Base-by-base conservation (phyloP, 2,797 vertebrate species). In the Cebuella pygmaea region DNA sequence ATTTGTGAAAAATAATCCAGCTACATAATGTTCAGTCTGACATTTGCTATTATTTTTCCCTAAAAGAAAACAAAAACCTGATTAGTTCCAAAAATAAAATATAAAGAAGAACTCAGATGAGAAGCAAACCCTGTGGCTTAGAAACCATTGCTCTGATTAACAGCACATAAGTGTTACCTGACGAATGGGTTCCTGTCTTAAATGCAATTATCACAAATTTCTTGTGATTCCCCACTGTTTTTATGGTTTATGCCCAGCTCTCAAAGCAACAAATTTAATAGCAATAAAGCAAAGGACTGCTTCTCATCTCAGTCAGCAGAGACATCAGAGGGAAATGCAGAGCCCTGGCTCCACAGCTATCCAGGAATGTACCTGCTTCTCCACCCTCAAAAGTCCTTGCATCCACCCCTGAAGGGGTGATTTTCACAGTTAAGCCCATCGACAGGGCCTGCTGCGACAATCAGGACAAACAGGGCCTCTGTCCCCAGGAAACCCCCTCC, bases 81-180 rank as follows among this genome's bases (percentile, higher is more conserved):
- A 96, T 95, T 97, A 90, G 70, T 90, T 97, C 94, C 82, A 96
- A 97, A 97, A 96, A 97, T 97, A 97, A 97, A 92, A 75, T 64
- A 93, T 19, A 41, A 72, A 59, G 67, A 74, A 93, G 96, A 85
- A 19, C 86, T 92, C 97, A 87, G 72, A 88, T 64, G 78, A 97
- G 88, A 95, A 95, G 94, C 67, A 93, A 95, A 74, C 57, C 81
- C 76, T 1, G 41, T 41, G 86, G 95, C 72, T 97, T 67, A 85
- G 76, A 94, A 96, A 82, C 91, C 93, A 94, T 96, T 74, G n/a
- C 87, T 80, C 94, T 97, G 88, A 96, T 96, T 93, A 97, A 89
- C 41, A 92, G 90, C 93, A 88, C 72, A 0, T 48, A 88, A 96
- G 96, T 93, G 83, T 96, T 95, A 94, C 92, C 95, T 97, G 91